Percentiles rank a stretch among this genome's conserved stretches.
These are phyloP conservation scores for Cynoglossus semilaevis DNA, from an alignment of 2,113 vertebrate species.

Conservation along the genomic window DNA sequence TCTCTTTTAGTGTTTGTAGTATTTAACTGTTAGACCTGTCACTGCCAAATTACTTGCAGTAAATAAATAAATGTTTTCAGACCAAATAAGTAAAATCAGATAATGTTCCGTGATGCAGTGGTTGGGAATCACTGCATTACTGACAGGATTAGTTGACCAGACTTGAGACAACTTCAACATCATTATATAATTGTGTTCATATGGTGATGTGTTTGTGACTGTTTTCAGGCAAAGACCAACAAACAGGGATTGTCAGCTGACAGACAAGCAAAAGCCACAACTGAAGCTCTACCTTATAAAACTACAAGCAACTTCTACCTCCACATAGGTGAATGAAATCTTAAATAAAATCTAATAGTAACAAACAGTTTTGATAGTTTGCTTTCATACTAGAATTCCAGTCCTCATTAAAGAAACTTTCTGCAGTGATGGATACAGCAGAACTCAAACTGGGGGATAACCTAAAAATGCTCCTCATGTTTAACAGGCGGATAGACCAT, in stretches of 20 bases:
- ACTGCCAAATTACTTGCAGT: too few species aligned
- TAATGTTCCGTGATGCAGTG: too few species aligned
- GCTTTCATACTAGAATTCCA: too few species aligned
- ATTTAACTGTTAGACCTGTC: too few species aligned
- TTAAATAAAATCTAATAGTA: not conserved
- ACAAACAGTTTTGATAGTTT: not conserved
- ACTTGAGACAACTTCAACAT: not conserved
- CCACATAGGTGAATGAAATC: slow-evolving; percentile 64
- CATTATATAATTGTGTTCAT: not conserved
- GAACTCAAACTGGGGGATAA: slow-evolving; percentile 39
- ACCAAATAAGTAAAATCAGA: too few species aligned
- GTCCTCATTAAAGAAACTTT: not conserved
- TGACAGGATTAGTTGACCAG: too few species aligned
- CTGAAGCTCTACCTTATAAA: slow-evolving; percentile 62
- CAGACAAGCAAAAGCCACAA: slow-evolving; percentile 60
- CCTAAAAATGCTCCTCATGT: slow-evolving; percentile 60
- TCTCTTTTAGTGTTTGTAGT: too few species aligned
- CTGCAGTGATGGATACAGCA: slow-evolving; percentile 33
- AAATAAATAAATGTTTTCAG: too few species aligned
- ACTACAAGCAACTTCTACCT: slow-evolving; percentile 67
- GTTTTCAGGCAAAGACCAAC: slow-evolving; percentile 65
- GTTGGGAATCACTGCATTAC: too few species aligned
- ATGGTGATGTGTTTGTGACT: not conserved
- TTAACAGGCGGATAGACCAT: not conserved
- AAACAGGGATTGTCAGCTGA: not conserved